Conservation (phyloP, 2,888 invertebrate species). For the Patella depressa region DNA sequence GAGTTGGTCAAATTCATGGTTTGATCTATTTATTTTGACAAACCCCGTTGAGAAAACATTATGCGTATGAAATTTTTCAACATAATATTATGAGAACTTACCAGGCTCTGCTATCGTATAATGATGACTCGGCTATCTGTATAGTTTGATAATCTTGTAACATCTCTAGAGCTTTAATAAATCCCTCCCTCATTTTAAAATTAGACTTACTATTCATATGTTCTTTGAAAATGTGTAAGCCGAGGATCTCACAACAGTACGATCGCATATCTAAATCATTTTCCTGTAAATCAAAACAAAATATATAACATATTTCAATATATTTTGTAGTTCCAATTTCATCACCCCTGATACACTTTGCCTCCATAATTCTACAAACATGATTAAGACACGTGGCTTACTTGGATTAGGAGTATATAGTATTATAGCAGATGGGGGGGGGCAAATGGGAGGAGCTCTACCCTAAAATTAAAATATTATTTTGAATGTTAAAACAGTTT, state of each 20-base stretch:
- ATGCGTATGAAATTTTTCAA: too few relatives aligned
- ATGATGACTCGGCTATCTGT: neutral
- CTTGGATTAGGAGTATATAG: neutral
- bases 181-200: neutral
- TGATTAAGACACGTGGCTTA: too few relatives aligned
- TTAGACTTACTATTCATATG: neutral
- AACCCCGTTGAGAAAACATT: too few relatives aligned
- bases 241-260: neutral
- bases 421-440: too few relatives aligned
- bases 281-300: neutral
- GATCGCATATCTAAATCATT: neutral
- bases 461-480: too few relatives aligned
- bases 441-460: too few relatives aligned
- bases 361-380: too few relatives aligned
- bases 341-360: too few relatives aligned
- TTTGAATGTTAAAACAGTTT: too few relatives aligned
- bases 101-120: neutral
- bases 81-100: neutral
- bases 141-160: neutral
- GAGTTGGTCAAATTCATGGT: too few relatives aligned
- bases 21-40: too few relatives aligned
- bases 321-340: too few relatives aligned
- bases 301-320: neutral
- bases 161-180: neutral
- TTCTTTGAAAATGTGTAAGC: neutral